A percentile compares a stretch with the other conserved stretches of the same genome.
Evolutionary conservation across 2,888 invertebrate species (phyloP).

Genomic region (Drosophila subquinaria): DNA sequence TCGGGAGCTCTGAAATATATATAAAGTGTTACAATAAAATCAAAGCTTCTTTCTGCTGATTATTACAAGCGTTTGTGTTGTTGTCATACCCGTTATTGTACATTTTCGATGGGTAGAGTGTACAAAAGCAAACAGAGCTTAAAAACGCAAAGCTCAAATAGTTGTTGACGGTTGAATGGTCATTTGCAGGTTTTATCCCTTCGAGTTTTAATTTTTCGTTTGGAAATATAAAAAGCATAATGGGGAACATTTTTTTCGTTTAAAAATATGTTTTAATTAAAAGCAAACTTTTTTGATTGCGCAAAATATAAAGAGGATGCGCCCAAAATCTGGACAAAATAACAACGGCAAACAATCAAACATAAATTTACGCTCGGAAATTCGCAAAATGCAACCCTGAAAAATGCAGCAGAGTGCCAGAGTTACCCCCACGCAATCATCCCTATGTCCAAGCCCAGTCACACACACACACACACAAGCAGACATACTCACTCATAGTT

Average conservation of each 20-base stretch:
- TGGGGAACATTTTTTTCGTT: constrained; percentile 25
- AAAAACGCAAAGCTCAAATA: constrained; percentile 29
- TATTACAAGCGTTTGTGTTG: neutral
- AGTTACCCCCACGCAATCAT: constrained; percentile 13
- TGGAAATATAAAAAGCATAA: constrained; percentile 20
- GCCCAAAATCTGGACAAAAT: constrained; percentile 54
- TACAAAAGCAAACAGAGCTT: constrained; percentile 3
- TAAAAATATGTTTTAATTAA: constrained; percentile 78
- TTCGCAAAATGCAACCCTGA: constrained; percentile 44
- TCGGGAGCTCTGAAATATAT: too few relatives aligned
- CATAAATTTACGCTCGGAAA: constrained; percentile 53
- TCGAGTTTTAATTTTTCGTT: constrained; percentile 21
- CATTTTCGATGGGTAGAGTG: neutral
- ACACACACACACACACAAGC: neutral
- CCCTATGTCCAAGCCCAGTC: neutral
- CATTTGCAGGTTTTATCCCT: constrained; percentile 45
- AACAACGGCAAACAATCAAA: constrained; percentile 65
- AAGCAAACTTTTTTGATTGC: constrained; percentile 68
- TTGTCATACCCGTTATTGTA: neutral
- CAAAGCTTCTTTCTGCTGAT: neutral
- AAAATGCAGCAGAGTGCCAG: constrained; percentile 20
- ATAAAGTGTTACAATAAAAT: neutral
- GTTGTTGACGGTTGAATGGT: constrained; percentile 57
- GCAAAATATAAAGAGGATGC: constrained; percentile 35
- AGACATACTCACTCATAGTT: constrained; percentile 7